A percentile compares a stretch with the other conserved stretches of the same genome.
These are phyloP conservation scores for Notothenia coriiceps DNA, from an alignment of 2,113 vertebrate species.

Conservation along the genomic window DNA sequence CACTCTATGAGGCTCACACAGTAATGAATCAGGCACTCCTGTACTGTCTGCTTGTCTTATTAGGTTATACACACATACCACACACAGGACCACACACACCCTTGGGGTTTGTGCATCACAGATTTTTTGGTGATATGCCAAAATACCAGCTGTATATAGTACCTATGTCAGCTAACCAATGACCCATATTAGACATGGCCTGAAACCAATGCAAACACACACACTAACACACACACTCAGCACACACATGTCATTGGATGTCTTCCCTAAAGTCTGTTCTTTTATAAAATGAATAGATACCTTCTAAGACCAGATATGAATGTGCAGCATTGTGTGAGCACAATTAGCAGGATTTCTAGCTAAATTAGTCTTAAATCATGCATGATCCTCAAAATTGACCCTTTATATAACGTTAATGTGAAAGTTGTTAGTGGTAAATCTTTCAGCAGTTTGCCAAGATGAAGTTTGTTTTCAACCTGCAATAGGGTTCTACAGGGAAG, in stretches of 20 bases:
- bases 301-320: conserved; percentile 5
- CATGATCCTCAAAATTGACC: background rate
- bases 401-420: background rate
- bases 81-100: conserved; percentile 19
- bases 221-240: background rate
- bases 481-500: conserved; percentile 10
- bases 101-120: conserved; percentile 54
- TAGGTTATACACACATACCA: conserved; percentile 2
- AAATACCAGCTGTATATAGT: conserved; percentile 61
- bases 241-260: background rate
- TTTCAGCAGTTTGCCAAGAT: background rate
- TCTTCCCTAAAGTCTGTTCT: conserved; percentile 34
- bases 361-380: background rate
- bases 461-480: conserved; percentile 13
- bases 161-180: conserved; percentile 45
- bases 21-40: conserved; percentile 27
- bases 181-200: conserved; percentile 57
- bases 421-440: background rate
- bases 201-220: conserved; percentile 32
- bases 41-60: conserved; percentile 38
- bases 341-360: background rate
- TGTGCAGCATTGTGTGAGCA: background rate
- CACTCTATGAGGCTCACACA: conserved; percentile 31
- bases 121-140: conserved; percentile 51
- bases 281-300: conserved; percentile 40